A percentile compares a stretch with the other conserved stretches of the same genome.
Conservation (phyloP, 2,888 invertebrate genomes). For the Scaptomyza tumidula region DNA sequence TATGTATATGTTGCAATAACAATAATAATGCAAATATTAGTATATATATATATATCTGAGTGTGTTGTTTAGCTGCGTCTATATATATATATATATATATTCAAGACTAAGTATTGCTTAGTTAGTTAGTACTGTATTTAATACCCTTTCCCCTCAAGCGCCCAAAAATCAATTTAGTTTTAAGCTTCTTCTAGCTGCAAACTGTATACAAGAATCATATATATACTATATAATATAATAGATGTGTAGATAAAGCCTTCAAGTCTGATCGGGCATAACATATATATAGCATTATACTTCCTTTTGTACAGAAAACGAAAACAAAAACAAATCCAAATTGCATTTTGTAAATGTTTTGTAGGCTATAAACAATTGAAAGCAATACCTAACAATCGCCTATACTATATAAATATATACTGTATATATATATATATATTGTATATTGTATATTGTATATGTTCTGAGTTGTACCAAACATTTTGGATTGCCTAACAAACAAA, state of each 20-base stretch:
- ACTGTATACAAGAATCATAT: conserved; percentile 38
- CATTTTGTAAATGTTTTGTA: conserved; percentile 58
- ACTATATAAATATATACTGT: conserved; percentile 4
- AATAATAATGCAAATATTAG: conserved; percentile 38
- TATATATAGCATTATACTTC: conserved; percentile 29
- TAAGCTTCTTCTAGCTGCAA: conserved; percentile 25
- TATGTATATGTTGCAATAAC: conserved; percentile 32
- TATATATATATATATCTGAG: conserved; percentile 28
- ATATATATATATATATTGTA: neutral
- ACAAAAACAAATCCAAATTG: conserved; percentile 20
- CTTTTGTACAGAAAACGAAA: conserved; percentile 15
- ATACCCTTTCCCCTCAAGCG: neutral
- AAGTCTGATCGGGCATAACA: conserved; percentile 9
- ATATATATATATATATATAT: conserved; percentile 5
- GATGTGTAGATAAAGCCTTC: conserved; percentile 31
- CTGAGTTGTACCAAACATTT: conserved; percentile 49
- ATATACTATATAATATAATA: conserved; percentile 14
- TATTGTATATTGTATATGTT: conserved; percentile 23
- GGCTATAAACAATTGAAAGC: conserved; percentile 51
- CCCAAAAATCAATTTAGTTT: conserved; percentile 25
- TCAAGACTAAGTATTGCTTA: conserved; percentile 41
- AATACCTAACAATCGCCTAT: conserved; percentile 61
- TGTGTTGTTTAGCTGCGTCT: conserved; percentile 44
- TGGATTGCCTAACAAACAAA: conserved; percentile 30
- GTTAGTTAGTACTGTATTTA: conserved; percentile 27